Conservation (phyloP, 2,113 vertebrate species). For the Dasyurus viverrinus region DNA sequence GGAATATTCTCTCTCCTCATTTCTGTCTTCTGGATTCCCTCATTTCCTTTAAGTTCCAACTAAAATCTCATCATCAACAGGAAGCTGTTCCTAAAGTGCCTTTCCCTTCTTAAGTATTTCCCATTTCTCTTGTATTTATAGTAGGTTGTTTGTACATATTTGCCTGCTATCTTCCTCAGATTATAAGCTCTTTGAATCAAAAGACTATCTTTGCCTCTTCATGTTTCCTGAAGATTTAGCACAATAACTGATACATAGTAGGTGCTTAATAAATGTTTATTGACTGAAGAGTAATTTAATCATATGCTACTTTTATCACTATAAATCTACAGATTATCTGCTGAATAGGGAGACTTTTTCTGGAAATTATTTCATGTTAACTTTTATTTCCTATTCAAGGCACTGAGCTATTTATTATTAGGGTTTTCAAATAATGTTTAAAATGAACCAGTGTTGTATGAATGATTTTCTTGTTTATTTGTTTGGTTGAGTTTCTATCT, state of each 20-base stretch:
- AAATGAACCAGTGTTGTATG: slow-evolving; percentile 35
- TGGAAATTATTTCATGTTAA: background rate
- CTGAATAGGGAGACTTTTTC: background rate
- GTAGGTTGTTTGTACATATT: background rate
- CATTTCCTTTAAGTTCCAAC: background rate
- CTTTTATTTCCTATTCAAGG: slow-evolving; percentile 16
- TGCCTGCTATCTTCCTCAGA: background rate
- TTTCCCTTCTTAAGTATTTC: background rate
- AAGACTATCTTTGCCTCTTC: background rate
- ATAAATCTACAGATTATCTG: background rate
- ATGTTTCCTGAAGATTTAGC: background rate
- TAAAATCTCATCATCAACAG: background rate
- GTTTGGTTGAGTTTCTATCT: slow-evolving; percentile 35
- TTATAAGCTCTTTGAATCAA: background rate
- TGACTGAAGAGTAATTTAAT: background rate
- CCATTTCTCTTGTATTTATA: background rate
- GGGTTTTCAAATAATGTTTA: slow-evolving; percentile 43
- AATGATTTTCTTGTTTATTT: slow-evolving; percentile 54
- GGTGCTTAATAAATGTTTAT: background rate
- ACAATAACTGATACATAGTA: background rate
- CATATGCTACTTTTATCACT: background rate
- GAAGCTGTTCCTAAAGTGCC: background rate
- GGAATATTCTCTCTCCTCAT: background rate
- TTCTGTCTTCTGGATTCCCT: background rate
- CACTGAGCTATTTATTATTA: slow-evolving; percentile 43